phyloP scores from a whole-genome alignment of 2,113 vertebrate species.

The Phrynosoma blainvillii region DNA sequence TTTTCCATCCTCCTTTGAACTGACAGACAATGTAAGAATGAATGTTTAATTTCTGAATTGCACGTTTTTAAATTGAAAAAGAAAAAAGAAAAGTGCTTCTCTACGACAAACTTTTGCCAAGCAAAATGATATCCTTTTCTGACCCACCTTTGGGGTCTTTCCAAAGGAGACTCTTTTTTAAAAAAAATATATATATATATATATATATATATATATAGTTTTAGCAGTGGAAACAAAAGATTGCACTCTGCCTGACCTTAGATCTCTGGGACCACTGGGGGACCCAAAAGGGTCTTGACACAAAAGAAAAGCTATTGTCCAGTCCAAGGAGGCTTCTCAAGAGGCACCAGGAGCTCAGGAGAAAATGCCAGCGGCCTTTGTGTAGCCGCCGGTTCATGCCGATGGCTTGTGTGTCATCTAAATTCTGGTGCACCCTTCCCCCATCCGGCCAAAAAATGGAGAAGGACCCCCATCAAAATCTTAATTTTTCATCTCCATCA shows the following conservation, averaged over 20 bases:
- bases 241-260: constrained; percentile 74
- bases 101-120: constrained; percentile 3
- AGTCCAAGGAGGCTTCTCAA: constrained; percentile 66
- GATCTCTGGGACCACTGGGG: constrained; percentile 71
- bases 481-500: constrained; percentile 27
- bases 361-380: constrained; percentile 72
- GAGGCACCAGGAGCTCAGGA: constrained; percentile 72
- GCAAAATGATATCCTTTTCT: constrained; percentile 28
- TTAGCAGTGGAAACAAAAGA: constrained; percentile 59
- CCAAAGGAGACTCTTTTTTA: constrained; percentile 48
- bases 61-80: not conserved
- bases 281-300: constrained; percentile 70
- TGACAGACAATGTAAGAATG: not conserved
- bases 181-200: too few species aligned
- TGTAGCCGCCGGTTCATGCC: constrained; percentile 59
- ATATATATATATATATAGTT: constrained; percentile 42
- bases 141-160: constrained; percentile 58
- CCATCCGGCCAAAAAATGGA: not conserved
- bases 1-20: not conserved
- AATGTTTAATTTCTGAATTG: not conserved
- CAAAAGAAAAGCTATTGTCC: constrained; percentile 70
- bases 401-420: constrained; percentile 63
- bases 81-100: too few species aligned
- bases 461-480: constrained; percentile 52
- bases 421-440: constrained; percentile 52